phyloP scores from a whole-genome alignment of 2,888 invertebrate species.

The Chrysolina americana region DNA sequence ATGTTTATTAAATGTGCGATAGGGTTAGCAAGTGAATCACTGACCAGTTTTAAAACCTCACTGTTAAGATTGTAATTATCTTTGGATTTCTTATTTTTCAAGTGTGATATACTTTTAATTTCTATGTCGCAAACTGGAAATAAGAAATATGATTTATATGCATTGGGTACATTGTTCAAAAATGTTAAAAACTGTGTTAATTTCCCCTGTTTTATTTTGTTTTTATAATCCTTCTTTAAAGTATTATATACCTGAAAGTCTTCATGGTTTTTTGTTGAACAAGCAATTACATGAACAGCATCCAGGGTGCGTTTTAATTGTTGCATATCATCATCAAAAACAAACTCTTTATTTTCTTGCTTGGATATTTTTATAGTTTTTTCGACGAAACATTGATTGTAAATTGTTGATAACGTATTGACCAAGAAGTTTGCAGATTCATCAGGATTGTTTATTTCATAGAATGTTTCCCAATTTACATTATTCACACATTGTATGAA shows the following conservation, averaged over 20 bases:
- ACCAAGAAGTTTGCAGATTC: slow-evolving; percentile 26
- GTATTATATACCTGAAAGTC: slow-evolving; percentile 16
- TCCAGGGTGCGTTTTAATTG: too few relatives aligned
- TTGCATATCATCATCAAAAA: too few relatives aligned
- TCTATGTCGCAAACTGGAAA: not conserved
- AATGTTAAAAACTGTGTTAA: not conserved
- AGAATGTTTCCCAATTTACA: too few relatives aligned
- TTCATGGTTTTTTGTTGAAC: slow-evolving; percentile 5
- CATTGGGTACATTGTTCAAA: not conserved
- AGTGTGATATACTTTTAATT: not conserved
- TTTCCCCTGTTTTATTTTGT: too few relatives aligned
- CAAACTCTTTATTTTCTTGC: not conserved
- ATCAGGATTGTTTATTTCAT: too few relatives aligned
- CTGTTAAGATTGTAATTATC: not conserved
- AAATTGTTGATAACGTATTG: slow-evolving; percentile 12
- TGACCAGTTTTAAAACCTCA: too few relatives aligned
- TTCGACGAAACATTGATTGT: slow-evolving; percentile 22
- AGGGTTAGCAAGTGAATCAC: too few relatives aligned
- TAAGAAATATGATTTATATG: not conserved
- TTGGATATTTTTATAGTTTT: not conserved
- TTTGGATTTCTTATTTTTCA: slow-evolving; percentile 13
- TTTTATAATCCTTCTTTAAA: slow-evolving; percentile 16
- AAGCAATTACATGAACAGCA: too few relatives aligned
- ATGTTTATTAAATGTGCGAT: too few relatives aligned
- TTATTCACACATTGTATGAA: too few relatives aligned